Base-by-base conservation (phyloP, 2,888 invertebrate species). In the Volucella zonaria region DNA sequence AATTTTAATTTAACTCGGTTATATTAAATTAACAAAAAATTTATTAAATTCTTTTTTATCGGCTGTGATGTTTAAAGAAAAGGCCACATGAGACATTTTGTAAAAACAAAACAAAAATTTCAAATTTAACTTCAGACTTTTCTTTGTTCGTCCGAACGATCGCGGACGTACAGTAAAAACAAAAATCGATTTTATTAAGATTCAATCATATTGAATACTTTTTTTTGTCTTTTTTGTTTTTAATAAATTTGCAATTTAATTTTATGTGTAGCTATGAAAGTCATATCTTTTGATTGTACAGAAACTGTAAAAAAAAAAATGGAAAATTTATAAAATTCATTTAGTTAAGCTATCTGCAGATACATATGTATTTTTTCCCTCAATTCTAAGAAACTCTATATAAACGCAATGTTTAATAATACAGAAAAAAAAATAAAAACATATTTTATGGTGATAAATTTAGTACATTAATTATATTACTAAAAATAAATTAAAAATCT, bases 361-460 rank as follows among this genome's bases (percentile, higher is more conserved):
- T 61, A 52, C 3, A 58, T 38, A 73, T 45, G 52, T 23, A 54
- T 62, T 40, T 67, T 75, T 38, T 43, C 38, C 67, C 66, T 11
- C 40, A 62, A 43, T 40, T 31, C 6, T 6, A 31, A 56, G 56
- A 56, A 56, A 58, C 47, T 56, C 51, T 15, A 61, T 31, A 31
- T 31, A 31, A 31, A 31, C 31, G 31, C 31, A 52, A 76, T 38
- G 47, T 56, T 56, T 49, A 75, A 52, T 59, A 31, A 43, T 38
- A 67, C 49, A 70, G 18, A 23, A 23, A 18, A 58, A 40, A 42
- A 40, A 3, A 58, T 58, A 51, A 59, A 56, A 68, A 38, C 14
- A 52, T 54, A 62, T 77, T 68, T 77, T 68, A 70, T 77, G 73
- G 79, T 79, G 79, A 73, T 73, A 73, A 52, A 66, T 79, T 73